Conservation (phyloP, 2,888 invertebrate species). For the Melinaea marsaeus region DNA sequence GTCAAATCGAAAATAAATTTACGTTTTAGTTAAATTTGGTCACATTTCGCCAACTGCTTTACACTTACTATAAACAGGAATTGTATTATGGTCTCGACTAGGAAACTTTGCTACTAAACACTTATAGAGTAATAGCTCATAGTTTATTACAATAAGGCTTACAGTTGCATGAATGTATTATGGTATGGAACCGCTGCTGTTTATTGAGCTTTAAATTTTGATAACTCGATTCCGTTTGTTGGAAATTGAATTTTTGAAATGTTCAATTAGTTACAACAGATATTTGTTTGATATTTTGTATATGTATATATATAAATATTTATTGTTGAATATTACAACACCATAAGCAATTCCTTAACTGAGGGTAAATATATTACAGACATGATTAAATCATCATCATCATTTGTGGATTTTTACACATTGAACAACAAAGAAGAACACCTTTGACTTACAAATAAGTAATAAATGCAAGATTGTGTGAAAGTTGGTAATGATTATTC, state of each 20-base stretch:
- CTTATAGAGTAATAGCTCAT: conserved; percentile 12
- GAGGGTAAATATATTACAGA: no score
- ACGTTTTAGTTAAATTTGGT: neutral
- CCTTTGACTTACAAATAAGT: no score
- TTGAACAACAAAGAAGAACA: no score
- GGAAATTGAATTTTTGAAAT: conserved; percentile 3
- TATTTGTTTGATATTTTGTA: neutral
- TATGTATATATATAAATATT: neutral
- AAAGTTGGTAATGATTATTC: no score
- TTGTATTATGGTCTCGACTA: conserved; percentile 2
- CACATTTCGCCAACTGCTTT: conserved; percentile 5
- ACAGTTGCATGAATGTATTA: conserved; percentile 13
- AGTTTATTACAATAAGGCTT: neutral
- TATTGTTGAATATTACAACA: neutral
- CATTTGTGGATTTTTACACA: no score
- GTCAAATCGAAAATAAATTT: neutral
- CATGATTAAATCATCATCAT: no score
- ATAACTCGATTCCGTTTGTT: conserved; percentile 13
- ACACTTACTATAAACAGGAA: conserved; percentile 5
- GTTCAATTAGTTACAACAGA: neutral
- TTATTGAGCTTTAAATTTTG: conserved; percentile 18
- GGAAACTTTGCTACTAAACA: neutral
- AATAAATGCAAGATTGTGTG: no score
- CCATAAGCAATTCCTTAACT: no score
- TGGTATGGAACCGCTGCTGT: conserved; percentile 9